Base-by-base conservation (phyloP, 2,888 invertebrate species). In the Lydus trimaculatus region DNA sequence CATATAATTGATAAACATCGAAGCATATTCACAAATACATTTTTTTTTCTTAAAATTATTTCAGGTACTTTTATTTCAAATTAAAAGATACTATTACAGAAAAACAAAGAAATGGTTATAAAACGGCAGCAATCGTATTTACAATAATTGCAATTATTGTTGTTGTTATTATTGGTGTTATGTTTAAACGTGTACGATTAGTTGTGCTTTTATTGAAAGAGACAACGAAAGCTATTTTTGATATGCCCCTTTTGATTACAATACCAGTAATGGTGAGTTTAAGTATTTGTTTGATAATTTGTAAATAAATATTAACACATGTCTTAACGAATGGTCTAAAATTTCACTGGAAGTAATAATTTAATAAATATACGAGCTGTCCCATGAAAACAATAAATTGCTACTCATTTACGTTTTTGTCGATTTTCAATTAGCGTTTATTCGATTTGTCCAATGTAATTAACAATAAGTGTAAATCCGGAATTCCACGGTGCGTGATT, bases 201-300 rank as follows among this genome's bases (percentile, higher is more conserved):
- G 89, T 89, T 0, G 86, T 88, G 59, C 85, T 86, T 66, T 81
- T 90, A 23, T 88, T 89, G 74, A 85, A 85, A 72, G 89, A 90
- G 81, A 87, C 89, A 20, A 89, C 89, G 13, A 89, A 88, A 82
- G 89, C 88, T 0, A 81, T 89, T 20, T 83, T 84, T 66, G 82
- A 86, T 33, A 88, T 90, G 87, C 90, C 90, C 0, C 78, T 84
- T 2, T 77, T 90, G 4, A 81, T 89, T 11, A 74, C 88, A 4
- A 86, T 88, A 75, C 89, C 89, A 0, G 70, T 89, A 65, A 80
- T 87, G 78, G 89, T 89, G 81, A 84, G 85, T 80, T 70, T 48
- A 11, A 48, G 15, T 15, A 15, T n/a, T n/a, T n/a, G 33, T 33
- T 33, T 36, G 15, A 15, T 1, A 36, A 15, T 36, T n/a, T n/a